Evolutionary conservation across 2,888 invertebrate genomes (phyloP).

Genomic region (Eristalinus aeneus): DNA sequence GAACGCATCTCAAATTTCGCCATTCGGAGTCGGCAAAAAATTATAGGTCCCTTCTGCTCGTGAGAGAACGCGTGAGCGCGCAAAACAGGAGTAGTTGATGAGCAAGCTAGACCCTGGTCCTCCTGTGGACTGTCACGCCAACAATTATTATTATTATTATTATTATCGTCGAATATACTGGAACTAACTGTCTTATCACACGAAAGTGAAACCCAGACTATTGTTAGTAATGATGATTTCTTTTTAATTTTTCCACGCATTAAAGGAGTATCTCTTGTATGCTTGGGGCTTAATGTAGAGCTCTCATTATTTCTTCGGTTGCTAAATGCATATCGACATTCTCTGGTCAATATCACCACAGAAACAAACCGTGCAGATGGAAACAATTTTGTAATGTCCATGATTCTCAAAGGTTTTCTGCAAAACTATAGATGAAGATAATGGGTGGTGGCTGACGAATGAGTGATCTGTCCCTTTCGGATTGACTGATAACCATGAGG

Average conservation of each 20-base stretch:
- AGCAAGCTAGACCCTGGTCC: too few relatives aligned
- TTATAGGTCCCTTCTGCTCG: too few relatives aligned
- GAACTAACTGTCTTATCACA: constrained; percentile 53
- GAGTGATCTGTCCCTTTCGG: constrained; percentile 65
- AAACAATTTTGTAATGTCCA: constrained; percentile 14
- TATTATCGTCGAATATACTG: not conserved
- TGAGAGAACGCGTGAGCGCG: too few relatives aligned
- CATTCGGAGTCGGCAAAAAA: too few relatives aligned
- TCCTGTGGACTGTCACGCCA: too few relatives aligned
- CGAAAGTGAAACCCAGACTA: constrained; percentile 39
- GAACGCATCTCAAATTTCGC: too few relatives aligned
- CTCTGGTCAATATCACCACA: constrained; percentile 31
- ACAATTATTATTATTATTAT: too few relatives aligned
- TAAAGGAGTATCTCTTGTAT: constrained; percentile 54
- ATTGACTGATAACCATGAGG: constrained; percentile 65
- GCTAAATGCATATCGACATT: constrained; percentile 52
- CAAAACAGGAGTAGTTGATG: too few relatives aligned
- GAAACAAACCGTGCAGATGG: constrained; percentile 1
- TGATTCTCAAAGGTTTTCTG: constrained; percentile 20
- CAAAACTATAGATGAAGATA: constrained; percentile 46
- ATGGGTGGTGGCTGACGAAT: constrained; percentile 66
- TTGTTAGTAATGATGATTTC: constrained; percentile 69
- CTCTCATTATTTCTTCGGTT: constrained; percentile 48
- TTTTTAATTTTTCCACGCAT: constrained; percentile 69
- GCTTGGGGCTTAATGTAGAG: constrained; percentile 57